Conservation (phyloP, 2,113 vertebrate species). For the Catharus fuscescens region DNA sequence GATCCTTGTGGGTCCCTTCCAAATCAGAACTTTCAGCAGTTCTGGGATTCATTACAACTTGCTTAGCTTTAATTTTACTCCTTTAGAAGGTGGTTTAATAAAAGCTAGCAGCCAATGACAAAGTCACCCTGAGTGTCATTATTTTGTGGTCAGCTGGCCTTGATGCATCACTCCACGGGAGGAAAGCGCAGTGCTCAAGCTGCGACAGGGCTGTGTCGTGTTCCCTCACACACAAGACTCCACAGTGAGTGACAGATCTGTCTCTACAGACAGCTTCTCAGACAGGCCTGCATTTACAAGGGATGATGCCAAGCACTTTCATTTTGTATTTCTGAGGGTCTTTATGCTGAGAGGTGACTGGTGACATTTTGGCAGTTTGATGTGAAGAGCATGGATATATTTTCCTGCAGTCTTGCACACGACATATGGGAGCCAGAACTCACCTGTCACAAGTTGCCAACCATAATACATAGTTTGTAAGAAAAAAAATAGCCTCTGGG, state of each 20-base stretch:
- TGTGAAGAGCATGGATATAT: background rate
- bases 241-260: background rate
- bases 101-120: background rate
- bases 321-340: background rate
- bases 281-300: background rate
- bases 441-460: conserved; percentile 55
- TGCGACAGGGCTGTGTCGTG: accelerated
- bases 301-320: conserved; percentile 17
- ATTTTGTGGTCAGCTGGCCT: background rate
- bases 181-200: background rate
- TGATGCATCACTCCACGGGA: background rate
- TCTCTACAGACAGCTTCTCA: background rate
- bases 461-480: background rate
- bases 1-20: background rate
- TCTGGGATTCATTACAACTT: background rate
- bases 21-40: background rate
- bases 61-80: background rate
- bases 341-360: conserved; percentile 1
- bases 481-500: conserved; percentile 29
- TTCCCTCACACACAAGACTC: background rate
- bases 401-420: conserved; percentile 1
- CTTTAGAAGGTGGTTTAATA: background rate
- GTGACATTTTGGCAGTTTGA: conserved; percentile 41
- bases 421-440: background rate
- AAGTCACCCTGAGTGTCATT: background rate